Evolutionary conservation across 1,140 invertebrate genomes (phyloP), one percentile per base, ranked within the genome.

Genomic region (Helicorthomorpha holstii): DNA sequence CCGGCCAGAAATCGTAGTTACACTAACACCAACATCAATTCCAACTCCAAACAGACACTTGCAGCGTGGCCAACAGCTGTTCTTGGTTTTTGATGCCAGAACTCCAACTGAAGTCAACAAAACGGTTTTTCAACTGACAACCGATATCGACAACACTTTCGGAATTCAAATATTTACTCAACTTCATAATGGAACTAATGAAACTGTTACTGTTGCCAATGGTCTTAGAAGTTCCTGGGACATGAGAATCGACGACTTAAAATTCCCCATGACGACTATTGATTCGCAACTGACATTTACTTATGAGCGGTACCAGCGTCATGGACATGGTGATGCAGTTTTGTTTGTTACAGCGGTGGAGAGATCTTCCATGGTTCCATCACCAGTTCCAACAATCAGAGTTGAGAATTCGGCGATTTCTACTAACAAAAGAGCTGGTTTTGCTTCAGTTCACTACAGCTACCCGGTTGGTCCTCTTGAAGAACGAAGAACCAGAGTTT

Each of bases 401-500:
- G 22, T 71, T 4, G 44, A 51, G 27, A 63, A 69, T 46, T 63
- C 59, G 44, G 59, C 58, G 0, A 84, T 95, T 22, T 78, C 79
- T 60, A 74, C 78, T 48, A 96, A 96, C 61, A 72, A 76, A 0
- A 73, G 78, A 60, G 29, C 29, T 34, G 92, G 92, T 12, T 71
- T 96, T 24, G 77, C 82, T 22, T 81, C 81, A 0, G 79, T 81
- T 1, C 93, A 90, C 64, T 97, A 95, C 63, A 95, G 95, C 67
- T 74, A 71, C 64, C 69, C 64, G 43, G 22, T 53, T 27, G 53
- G 52, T 61, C 84, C 90, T 64, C 65, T 79, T 43, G 85, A 83
- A 0, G 83, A 91, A 63, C 78, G 86, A 60, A 90, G 84, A 60
- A 67, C 93, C 51, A 69, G 89, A 24, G 87, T 89, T 66, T 76